These are phyloP conservation scores for Lacerta viridis DNA, from an alignment of 2,797 vertebrate species.

Conservation along the genomic window DNA sequence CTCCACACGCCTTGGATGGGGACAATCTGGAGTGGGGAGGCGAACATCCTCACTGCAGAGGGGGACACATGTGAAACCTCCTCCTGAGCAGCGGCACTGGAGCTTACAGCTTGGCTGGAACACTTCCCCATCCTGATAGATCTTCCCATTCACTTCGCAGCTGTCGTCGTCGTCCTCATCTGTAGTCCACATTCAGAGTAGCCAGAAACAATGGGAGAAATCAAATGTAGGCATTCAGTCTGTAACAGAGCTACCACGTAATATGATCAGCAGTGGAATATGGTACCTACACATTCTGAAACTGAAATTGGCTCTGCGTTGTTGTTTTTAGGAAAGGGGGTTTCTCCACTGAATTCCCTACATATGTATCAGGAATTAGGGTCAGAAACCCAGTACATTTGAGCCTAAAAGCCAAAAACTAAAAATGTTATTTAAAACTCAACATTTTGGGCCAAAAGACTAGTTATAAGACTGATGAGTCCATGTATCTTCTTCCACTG, in stretches of 20 bases:
- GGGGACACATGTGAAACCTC: slow-evolving; percentile 89
- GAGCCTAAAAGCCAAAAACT: background rate
- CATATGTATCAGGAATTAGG: background rate
- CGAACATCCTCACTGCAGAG: slow-evolving; percentile 84
- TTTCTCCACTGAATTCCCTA: background rate
- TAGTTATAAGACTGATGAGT: background rate
- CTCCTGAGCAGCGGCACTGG: slow-evolving; percentile 87
- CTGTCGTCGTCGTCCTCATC: slow-evolving; percentile 83
- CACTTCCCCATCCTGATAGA: slow-evolving; percentile 88
- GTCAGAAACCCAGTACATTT: background rate
- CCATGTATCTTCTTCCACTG: background rate
- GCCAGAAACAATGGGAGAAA: background rate
- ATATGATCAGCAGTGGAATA: background rate
- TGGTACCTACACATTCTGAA: background rate
- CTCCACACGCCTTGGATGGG: slow-evolving; percentile 83
- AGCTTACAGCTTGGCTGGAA: slow-evolving; percentile 92
- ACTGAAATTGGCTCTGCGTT: background rate
- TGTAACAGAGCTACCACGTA: background rate
- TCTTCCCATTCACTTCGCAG: slow-evolving; percentile 88
- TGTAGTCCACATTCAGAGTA: slow-evolving; percentile 61
- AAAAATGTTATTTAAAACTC: background rate
- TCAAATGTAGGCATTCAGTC: background rate
- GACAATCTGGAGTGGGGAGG: slow-evolving; percentile 89
- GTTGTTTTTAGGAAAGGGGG: background rate
- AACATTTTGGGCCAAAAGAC: background rate